Evolutionary conservation across 2,797 vertebrate genomes (phyloP).

Genomic region (Forpus xanthops): DNA sequence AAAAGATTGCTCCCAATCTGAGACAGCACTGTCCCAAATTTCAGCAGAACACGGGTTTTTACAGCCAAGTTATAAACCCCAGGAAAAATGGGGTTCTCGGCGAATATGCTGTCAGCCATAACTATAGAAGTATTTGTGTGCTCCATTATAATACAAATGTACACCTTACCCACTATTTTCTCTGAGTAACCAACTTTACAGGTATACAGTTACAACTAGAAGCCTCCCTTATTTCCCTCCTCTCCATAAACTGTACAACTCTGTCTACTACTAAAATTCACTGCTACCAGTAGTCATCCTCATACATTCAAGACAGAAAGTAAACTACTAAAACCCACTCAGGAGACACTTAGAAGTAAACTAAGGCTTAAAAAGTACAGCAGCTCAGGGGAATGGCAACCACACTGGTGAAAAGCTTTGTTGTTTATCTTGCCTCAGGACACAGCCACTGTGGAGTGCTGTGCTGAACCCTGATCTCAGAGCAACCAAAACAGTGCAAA

Average conservation of each 20-base stretch:
- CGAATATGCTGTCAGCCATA: background rate
- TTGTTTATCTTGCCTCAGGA: background rate
- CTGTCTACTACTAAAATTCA: constrained; percentile 28
- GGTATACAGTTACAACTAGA: constrained; percentile 11
- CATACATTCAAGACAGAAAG: constrained; percentile 66
- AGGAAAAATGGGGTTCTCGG: constrained; percentile 62
- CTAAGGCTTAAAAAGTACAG: constrained; percentile 23
- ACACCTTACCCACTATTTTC: constrained; percentile 7
- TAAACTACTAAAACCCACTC: constrained; percentile 17
- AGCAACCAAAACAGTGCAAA: background rate
- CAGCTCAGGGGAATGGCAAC: background rate
- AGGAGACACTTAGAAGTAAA: constrained; percentile 3
- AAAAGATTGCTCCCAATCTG: constrained; percentile 53
- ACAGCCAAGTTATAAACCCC: constrained; percentile 66
- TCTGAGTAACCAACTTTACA: constrained; percentile 9
- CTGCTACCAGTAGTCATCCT: constrained; percentile 36
- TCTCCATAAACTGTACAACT: constrained; percentile 39
- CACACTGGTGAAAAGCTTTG: background rate
- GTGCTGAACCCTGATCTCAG: background rate
- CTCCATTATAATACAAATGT: constrained; percentile 61
- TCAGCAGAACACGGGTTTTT: constrained; percentile 56
- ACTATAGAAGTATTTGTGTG: constrained; percentile 30
- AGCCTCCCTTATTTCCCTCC: constrained; percentile 32
- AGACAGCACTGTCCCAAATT: constrained; percentile 70
- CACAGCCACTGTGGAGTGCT: background rate